Percentiles rank a stretch among this genome's conserved stretches.
These are phyloP conservation scores for Hystrix cristata DNA, from an alignment of 2,113 vertebrate genomes.

Conservation along the genomic window DNA sequence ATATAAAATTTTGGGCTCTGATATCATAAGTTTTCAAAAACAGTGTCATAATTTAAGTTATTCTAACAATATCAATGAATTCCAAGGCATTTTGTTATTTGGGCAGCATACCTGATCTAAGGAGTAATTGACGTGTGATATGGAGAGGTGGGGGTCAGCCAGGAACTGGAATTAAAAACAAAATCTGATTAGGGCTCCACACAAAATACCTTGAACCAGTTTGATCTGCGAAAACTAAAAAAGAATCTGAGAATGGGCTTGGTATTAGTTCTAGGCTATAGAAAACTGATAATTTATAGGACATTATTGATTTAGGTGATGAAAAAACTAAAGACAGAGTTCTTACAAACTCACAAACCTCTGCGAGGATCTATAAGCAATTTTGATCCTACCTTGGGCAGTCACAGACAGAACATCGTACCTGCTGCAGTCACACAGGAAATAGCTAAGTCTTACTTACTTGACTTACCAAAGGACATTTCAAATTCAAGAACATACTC, in stretches of 20 bases:
- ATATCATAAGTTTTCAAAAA: conserved; percentile 37
- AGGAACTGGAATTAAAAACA: conserved; percentile 93
- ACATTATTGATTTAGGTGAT: conserved; percentile 38
- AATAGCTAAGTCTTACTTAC: conserved; percentile 18
- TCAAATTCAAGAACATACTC: conserved; percentile 18
- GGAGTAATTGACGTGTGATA: conserved; percentile 98
- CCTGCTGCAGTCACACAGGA: not conserved
- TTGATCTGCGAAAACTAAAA: conserved; percentile 45
- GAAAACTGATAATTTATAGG: conserved; percentile 16
- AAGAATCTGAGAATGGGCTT: conserved; percentile 42
- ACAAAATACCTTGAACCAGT: not conserved
- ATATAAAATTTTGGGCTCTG: conserved; percentile 51
- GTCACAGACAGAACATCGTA: not conserved
- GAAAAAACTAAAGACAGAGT: conserved; percentile 11
- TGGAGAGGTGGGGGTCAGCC: conserved; percentile 97
- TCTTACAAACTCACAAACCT: conserved; percentile 35
- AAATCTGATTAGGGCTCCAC: conserved; percentile 36
- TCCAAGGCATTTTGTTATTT: conserved; percentile 16
- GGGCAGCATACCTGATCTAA: conserved; percentile 94
- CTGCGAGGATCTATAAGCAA: not conserved
- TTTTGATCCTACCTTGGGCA: not conserved
- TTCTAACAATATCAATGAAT: conserved; percentile 47
- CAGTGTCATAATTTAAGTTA: conserved; percentile 19
- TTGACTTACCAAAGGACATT: conserved; percentile 43
- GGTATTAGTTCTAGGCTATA: not conserved